Evolutionary conservation across 2,113 vertebrate species (phyloP).

Genomic region (Alligator mississippiensis): DNA sequence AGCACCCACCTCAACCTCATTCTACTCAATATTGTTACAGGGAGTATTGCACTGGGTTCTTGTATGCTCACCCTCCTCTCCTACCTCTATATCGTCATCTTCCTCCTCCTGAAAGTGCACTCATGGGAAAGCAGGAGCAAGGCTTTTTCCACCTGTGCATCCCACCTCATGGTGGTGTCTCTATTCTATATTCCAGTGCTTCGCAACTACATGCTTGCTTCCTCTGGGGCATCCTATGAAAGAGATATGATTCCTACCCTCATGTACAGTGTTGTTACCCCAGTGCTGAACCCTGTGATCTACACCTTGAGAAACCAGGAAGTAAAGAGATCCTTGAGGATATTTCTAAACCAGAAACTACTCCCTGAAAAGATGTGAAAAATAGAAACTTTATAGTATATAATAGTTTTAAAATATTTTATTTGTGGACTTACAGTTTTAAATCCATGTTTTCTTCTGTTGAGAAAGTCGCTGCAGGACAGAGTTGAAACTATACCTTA

Average conservation of each 20-base stretch:
- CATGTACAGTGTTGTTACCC: slow-evolving; percentile 2
- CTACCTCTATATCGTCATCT: slow-evolving; percentile 17
- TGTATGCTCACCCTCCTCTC: slow-evolving; percentile 33
- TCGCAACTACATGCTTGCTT: neutral
- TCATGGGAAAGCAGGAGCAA: neutral
- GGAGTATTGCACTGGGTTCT: neutral
- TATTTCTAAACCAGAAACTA: neutral
- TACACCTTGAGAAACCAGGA: slow-evolving; percentile 46
- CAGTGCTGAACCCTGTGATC: slow-evolving; percentile 31
- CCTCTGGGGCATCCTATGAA: neutral
- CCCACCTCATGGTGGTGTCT: slow-evolving; percentile 16
- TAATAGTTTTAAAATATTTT: too few species aligned
- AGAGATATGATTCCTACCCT: slow-evolving; percentile 3
- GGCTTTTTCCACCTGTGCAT: slow-evolving; percentile 22
- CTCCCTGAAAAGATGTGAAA: neutral
- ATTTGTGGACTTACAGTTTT: too few species aligned
- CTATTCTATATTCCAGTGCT: slow-evolving; percentile 37
- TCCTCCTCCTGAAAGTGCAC: slow-evolving; percentile 10
- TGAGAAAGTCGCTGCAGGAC: too few species aligned
- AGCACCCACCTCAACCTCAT: neutral
- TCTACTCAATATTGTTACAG: neutral
- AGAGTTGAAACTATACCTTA: too few species aligned
- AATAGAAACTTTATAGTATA: too few species aligned
- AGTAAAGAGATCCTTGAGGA: slow-evolving; percentile 7
- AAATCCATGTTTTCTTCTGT: too few species aligned